Evolutionary conservation across 92 coral and sea anemone species (phyloP).

Genomic region (Palythoa caribaeorum): DNA sequence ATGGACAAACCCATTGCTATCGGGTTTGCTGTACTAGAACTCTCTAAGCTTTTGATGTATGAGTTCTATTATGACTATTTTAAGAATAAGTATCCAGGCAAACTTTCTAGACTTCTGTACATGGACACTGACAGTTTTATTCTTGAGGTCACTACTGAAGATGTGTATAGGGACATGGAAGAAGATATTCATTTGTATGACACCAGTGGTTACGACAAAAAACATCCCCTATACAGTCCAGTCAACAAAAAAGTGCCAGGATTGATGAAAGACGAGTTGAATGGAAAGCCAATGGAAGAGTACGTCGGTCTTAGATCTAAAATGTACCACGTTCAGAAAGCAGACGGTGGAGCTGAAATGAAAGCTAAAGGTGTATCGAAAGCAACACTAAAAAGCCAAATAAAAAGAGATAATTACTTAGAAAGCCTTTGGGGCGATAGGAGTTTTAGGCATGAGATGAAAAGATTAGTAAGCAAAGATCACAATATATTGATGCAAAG

Average conservation of each 20-base stretch:
- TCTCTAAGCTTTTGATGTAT: not conserved
- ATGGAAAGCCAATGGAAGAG: conserved; percentile 31
- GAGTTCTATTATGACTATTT: conserved; percentile 22
- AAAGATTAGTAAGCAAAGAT: too few species aligned
- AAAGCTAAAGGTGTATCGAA: too few species aligned
- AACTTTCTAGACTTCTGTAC: not conserved
- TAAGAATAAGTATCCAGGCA: not conserved
- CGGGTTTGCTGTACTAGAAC: not conserved
- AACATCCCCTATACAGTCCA: conserved; percentile 1
- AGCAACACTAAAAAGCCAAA: too few species aligned
- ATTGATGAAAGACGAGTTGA: conserved; percentile 50
- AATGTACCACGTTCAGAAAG: conserved; percentile 36
- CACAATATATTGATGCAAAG: too few species aligned
- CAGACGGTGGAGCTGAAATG: not conserved
- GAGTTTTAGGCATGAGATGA: too few species aligned
- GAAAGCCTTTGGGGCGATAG: too few species aligned
- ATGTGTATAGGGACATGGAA: conserved; percentile 9
- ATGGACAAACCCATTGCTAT: not conserved
- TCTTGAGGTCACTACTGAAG: conserved; percentile 3
- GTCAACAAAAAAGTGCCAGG: conserved; percentile 24
- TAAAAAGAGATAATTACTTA: too few species aligned
- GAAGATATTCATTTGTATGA: not conserved
- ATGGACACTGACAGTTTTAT: conserved; percentile 24
- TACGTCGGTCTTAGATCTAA: conserved; percentile 61
- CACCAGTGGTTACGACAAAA: not conserved